phyloP scores from a whole-genome alignment of 92 coral and sea anemone species.

The Palythoa grandiflora region DNA sequence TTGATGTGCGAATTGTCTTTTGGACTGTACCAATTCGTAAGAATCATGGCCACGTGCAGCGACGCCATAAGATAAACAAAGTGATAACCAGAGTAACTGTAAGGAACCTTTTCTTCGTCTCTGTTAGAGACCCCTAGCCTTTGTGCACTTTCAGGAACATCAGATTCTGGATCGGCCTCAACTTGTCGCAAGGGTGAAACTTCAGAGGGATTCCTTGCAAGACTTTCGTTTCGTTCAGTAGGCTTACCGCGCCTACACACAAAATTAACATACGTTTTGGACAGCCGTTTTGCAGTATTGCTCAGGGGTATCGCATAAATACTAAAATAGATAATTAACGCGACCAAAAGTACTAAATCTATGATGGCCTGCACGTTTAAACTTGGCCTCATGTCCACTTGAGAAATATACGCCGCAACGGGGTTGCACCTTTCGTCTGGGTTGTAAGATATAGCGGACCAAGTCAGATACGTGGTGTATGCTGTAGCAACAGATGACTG shows the following conservation, averaged over 20 bases:
- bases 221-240: background rate
- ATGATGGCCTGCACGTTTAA: conserved; percentile 88
- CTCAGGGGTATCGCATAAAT: conserved; percentile 69
- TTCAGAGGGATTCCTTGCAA: conserved; percentile 20
- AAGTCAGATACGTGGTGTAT: conserved; percentile 83
- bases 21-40: conserved; percentile 97
- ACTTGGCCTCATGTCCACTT: conserved; percentile 95
- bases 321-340: conserved; percentile 82
- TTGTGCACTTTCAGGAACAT: conserved; percentile 1
- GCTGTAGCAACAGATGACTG: conserved; percentile 82
- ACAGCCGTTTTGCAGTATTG: conserved; percentile 61
- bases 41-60: conserved; percentile 88
- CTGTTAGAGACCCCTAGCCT: conserved; percentile 32
- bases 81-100: conserved; percentile 89
- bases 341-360: conserved; percentile 75
- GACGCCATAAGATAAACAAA: conserved; percentile 89
- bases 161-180: background rate
- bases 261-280: conserved; percentile 32
- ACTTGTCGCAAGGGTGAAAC: conserved; percentile 31
- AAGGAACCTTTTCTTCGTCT: conserved; percentile 65
- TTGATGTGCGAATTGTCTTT: conserved; percentile 86
- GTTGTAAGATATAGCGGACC: conserved; percentile 94
- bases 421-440: conserved; percentile 97
- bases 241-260: background rate
- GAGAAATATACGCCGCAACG: conserved; percentile 89